Evolutionary conservation across 2,797 vertebrate species (phyloP), one percentile per base, ranked within the genome.

Genomic region (Sebastolobus alascanus): DNA sequence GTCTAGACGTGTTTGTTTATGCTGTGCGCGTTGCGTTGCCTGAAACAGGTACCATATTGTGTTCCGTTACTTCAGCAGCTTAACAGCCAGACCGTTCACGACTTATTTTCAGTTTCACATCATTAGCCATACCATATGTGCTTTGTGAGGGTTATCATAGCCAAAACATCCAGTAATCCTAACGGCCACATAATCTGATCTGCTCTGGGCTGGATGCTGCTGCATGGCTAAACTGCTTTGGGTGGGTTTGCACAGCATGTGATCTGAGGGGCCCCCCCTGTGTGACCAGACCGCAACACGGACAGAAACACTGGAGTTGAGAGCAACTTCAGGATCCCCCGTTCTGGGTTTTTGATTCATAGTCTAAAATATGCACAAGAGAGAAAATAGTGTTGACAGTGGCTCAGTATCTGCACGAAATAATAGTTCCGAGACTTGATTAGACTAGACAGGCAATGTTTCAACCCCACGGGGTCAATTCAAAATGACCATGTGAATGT

Each of bases 111-210:
- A 58, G 88, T 93, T 91, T 91, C 66, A 40, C 89, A 88, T 94
- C 73, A 94, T 94, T 95, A 95, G 90, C 90, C 83, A 59, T 92
- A 90, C 89, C 90, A 88, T 92, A 90, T 92, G 92, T 88, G 85
- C 83, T 92, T 86, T 84, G 75, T 59, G 68, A 73, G 5, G 90
- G 87, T 92, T 92, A 95, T 95, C 90, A 90, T 92, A 83, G 90
- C 89, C 85, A 90, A 91, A 92, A 90, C 86, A 84, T 79, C 74
- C 74, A 73, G 55, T 94, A 94, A 93, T 94, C 91, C 89, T 12
- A 76, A 71, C 73, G 27, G 59, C 80, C n/a, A 73, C 83, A 89
- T 94, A 94, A 95, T 94, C 95, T 90, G 76, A 95, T 91, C 94
- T 87, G 89, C 85, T 73, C 80, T 35, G 63, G 82, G 68, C 87